phyloP scores from a whole-genome alignment of 1,140 invertebrate genomes.

The Drosophila kurseongensis region DNA sequence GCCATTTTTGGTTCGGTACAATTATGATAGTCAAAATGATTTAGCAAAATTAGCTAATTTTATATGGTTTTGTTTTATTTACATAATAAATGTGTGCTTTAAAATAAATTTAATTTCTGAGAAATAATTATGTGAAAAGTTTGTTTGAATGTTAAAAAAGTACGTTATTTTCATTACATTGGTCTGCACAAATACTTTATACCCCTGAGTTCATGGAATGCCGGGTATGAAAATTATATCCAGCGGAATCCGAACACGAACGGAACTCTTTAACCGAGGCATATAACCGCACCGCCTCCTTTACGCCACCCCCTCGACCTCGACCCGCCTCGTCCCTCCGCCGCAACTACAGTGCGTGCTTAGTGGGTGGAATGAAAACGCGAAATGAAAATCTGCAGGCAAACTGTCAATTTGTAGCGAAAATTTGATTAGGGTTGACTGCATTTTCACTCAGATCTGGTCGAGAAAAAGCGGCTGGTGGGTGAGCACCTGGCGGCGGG shows the following conservation, averaged over 20 bases:
- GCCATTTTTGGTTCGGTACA: too few species aligned
- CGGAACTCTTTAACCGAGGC: conserved; percentile 52
- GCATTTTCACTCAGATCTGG: conserved; percentile 40
- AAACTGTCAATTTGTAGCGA: conserved; percentile 60
- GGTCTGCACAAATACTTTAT: not conserved
- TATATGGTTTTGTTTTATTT: too few species aligned
- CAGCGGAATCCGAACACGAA: conserved; percentile 24
- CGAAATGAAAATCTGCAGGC: conserved; percentile 65
- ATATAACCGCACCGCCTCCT: conserved; percentile 15
- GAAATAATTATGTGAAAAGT: too few species aligned
- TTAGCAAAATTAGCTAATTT: too few species aligned
- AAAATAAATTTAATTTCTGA: too few species aligned
- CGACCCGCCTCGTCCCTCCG: not conserved
- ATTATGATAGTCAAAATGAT: too few species aligned
- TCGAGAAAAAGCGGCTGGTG: not conserved
- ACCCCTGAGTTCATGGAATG: not conserved
- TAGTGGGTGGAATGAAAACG: conserved; percentile 54
- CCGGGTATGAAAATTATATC: conserved; percentile 11
- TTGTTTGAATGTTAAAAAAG: too few species aligned
- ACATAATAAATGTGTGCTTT: too few species aligned
- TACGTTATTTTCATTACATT: too few species aligned
- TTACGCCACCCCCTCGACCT: not conserved
- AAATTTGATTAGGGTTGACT: conserved; percentile 71
- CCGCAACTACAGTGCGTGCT: conserved; percentile 28
- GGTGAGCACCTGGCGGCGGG: conserved; percentile 15